Conservation (phyloP, 2,797 vertebrate species). For the Odontamblyopus rebecca region DNA sequence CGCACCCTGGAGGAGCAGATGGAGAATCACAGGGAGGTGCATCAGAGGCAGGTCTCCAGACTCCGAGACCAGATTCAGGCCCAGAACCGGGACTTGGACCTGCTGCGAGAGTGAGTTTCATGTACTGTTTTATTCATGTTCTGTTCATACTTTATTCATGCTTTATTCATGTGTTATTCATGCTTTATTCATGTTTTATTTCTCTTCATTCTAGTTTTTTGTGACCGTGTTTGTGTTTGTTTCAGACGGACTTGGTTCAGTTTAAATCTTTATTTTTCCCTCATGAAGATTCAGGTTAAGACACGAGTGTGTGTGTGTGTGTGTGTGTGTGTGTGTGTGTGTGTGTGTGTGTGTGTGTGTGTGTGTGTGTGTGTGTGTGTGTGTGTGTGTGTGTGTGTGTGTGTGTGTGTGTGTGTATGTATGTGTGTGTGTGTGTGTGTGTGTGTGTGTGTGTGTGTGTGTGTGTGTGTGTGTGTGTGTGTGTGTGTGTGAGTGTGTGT, state of each 20-base stretch:
- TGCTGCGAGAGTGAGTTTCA: slow-evolving; percentile 85
- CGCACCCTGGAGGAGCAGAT: slow-evolving; percentile 93
- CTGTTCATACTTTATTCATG: background rate
- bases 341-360: too few relatives aligned
- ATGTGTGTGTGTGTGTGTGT: too few relatives aligned
- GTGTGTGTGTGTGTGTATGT: too few relatives aligned
- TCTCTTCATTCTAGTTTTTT: background rate
- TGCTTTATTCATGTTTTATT: background rate
- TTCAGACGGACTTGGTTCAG: background rate
- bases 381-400: too few relatives aligned
- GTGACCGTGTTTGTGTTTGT: background rate
- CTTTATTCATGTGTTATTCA: background rate
- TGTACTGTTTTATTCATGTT: too few relatives aligned
- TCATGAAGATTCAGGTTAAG: background rate
- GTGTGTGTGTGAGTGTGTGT: too few relatives aligned
- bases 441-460: too few relatives aligned
- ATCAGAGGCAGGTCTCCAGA: slow-evolving; percentile 92
- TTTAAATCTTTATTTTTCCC: background rate
- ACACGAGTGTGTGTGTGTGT: too few relatives aligned
- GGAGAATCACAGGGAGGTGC: slow-evolving; percentile 93
- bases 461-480: too few relatives aligned
- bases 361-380: too few relatives aligned
- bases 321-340: too few relatives aligned
- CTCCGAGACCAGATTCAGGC: slow-evolving; percentile 89
- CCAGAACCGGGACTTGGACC: slow-evolving; percentile 87